Base-by-base conservation (phyloP, 2,797 vertebrate species). In the Myotis pilosus region DNA sequence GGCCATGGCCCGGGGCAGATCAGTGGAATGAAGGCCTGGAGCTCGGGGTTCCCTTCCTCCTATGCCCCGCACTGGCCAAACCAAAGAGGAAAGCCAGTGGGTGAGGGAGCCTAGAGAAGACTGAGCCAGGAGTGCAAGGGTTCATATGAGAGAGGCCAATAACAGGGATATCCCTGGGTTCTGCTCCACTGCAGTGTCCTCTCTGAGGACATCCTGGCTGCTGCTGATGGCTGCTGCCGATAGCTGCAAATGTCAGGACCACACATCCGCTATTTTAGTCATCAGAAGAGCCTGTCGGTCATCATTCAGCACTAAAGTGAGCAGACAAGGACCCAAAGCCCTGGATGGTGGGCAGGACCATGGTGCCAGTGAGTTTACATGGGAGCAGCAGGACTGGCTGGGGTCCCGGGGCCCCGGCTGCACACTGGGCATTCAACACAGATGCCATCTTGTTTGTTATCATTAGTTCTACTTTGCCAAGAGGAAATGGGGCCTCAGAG, bases 101-200 rank as follows among this genome's bases (percentile, higher is more conserved):
- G 19, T 16, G 28, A 86, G 20, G 41, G 60, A 47, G 19, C 62
- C 44, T 51, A 68, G 62, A 25, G 44, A 51, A 66, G 38, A 44
- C 8, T 1, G 5, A 60, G 84, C 30, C 53, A 87, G 30, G 84
- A 74, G 30, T 60, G 38, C 38, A 72, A 71, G 20, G 28, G 8
- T 33, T 57, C 76, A 20, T 15, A 36, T 3, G 9, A 64, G 64
- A 83, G 33, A 38, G 7, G 74, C 74, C 15, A 5, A 36, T 6
- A 23, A 23, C 38, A 12, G 38, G 23, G 23, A 36, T 20, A 6
- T 19, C 36, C 2, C 2, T 11, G 44, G 0, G 1, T 44, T 44
- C 1, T 4, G 11, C 64, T 20, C 36, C 16, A 22, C 60, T 22
- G 69, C 36, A 44, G 28, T 6, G 9, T 89, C 69, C 75, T 11